Evolutionary conservation across 1,140 invertebrate species (phyloP), one percentile per base, ranked within the genome.

Genomic region (Lepidostoma basale): DNA sequence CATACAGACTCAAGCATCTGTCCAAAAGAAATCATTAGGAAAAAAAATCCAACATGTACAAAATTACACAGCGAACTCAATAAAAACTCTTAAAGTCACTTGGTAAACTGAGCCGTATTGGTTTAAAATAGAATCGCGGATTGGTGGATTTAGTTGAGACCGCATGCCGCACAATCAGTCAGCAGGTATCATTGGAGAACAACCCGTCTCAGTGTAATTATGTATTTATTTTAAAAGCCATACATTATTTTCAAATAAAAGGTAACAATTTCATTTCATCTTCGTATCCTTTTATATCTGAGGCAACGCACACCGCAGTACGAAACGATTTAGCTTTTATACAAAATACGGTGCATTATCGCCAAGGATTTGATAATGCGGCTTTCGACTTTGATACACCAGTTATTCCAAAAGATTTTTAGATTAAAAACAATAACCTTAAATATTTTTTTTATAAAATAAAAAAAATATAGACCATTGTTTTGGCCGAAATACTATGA

Each of bases 141-240:
- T n/a, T n/a, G n/a, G n/a, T n/a, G n/a, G n/a, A n/a, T n/a, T n/a
- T n/a, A n/a, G n/a, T n/a, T n/a, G n/a, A n/a, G n/a, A n/a, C n/a
- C n/a, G n/a, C n/a, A n/a, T n/a, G n/a, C n/a, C n/a, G 44, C 28
- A 25, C 26, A 16, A 30, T 28, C 42, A n/a, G 23, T 10, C 44
- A 30, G 45, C 26, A 45, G 47, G 69, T 72, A 72, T 72, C 69
- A 72, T 72, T 72, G 65, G 56, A 59, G 22, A 40, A 12, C 44
- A 26, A 23, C 62, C 44, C 67, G 14, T 45, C 45, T 44, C 54
- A 44, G 62, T 72, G 70, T 68, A 72, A 72, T 72, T 72, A 72
- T 72, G 70, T 72, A 72, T 72, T 72, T 72, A 72, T 72, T 72
- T 72, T 72, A 72, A 72, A 68, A 72, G 70, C 60, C 70, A 40